Evolutionary conservation across 2,113 vertebrate species (phyloP), one percentile per base, ranked within the genome.

Genomic region (Cacatua alba): DNA sequence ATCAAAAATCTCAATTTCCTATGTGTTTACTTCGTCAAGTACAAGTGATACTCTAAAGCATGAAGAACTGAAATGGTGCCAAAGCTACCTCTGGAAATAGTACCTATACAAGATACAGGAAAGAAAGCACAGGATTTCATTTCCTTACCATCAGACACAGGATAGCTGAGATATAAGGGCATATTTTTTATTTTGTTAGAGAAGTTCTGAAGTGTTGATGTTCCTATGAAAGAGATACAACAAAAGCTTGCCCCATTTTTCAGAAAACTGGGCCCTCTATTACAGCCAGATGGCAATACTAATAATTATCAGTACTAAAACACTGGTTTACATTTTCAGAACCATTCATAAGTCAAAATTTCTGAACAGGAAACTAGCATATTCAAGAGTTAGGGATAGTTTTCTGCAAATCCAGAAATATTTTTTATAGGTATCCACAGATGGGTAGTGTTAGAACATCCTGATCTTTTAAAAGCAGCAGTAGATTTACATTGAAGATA

Each of bases 21-120:
- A 3, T 23, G 7, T 35, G 29, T 57, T 84, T 82, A 28, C 31
- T 41, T 46, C 3, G 18, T 51, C n/a, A 86, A 62, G 20, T 33
- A 26, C 11, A 88, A 74, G 8, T 7, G 11, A 71, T 18, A n/a
- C 11, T 67, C 19, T 1, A 0, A 91, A 91, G 14, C 18, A 43
- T 19, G 25, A 78, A 44, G 43, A 49, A 29, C 15, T n/a, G 16
- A 52, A 87, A 67, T 0, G 0, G 8, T 4, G 28, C 4, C 9
- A 51, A 52, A 9, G 20, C 13, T 55, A 10, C 19, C 14, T 39
- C 35, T 68, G 51, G 5, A 95, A 89, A 53, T 41, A 59, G 1
- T 2, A 17, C 7, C n/a, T 57, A 10, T 23, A 70, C 6, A 67
- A 41, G 5, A 3, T 23, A 21, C 12, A 81, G 13, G 28, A 78